Percentiles rank a stretch among this genome's conserved stretches.
phyloP scores from a whole-genome alignment of 2,888 invertebrate species.

The Cyrtodaria siliqua region DNA sequence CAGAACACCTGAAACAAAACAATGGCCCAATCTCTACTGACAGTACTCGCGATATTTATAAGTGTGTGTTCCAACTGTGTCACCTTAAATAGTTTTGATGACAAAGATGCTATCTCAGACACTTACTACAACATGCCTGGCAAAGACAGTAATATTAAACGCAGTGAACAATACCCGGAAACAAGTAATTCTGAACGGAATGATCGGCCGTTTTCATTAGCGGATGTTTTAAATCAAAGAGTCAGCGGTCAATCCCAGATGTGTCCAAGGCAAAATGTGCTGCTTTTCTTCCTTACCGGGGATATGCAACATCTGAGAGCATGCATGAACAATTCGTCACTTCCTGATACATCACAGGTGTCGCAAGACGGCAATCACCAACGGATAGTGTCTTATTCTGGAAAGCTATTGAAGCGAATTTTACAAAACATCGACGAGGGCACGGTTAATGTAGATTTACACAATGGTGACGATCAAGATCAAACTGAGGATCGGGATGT shows the following conservation, averaged over 20 bases:
- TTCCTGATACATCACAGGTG: too few relatives aligned
- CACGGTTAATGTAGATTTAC: not conserved
- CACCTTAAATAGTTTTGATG: too few relatives aligned
- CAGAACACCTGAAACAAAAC: too few relatives aligned
- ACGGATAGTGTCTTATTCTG: constrained; percentile 22
- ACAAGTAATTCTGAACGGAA: not conserved
- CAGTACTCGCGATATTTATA: too few relatives aligned
- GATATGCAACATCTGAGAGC: constrained; percentile 22
- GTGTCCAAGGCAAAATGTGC: constrained; percentile 39
- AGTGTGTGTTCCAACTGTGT: too few relatives aligned
- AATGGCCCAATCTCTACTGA: too few relatives aligned
- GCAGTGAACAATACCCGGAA: too few relatives aligned
- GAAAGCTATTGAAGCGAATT: constrained; percentile 17
- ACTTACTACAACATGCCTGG: too few relatives aligned
- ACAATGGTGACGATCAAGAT: constrained; percentile 8
- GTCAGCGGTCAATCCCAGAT: constrained; percentile 24
- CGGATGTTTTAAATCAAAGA: constrained; percentile 41
- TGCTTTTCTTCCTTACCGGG: constrained; percentile 36
- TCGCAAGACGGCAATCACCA: too few relatives aligned
- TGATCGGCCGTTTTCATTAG: constrained; percentile 12
- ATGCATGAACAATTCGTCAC: not conserved
- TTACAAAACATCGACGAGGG: constrained; percentile 1
- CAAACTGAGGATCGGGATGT: constrained; percentile 5
- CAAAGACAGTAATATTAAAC: too few relatives aligned
- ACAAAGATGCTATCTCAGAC: too few relatives aligned